A percentile compares a stretch with the other conserved stretches of the same genome.
These are phyloP conservation scores for Ornithoptera priamus DNA, from an alignment of 2,888 invertebrate genomes.

Conservation along the genomic window DNA sequence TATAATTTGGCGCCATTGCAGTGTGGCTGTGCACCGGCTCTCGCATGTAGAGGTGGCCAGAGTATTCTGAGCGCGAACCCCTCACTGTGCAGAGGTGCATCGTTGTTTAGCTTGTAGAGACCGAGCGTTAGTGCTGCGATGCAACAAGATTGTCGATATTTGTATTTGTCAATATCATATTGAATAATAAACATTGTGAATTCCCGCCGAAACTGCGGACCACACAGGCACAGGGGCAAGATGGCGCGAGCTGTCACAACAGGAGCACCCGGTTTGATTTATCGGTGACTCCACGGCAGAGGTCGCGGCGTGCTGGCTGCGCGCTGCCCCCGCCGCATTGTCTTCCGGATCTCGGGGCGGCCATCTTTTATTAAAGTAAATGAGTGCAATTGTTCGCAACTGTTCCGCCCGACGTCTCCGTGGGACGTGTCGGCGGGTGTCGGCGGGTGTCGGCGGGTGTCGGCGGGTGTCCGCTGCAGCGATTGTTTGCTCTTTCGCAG, in stretches of 20 bases:
- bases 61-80: too few species aligned
- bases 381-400: not conserved
- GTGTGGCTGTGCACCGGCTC: too few species aligned
- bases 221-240: slow-evolving; percentile 48
- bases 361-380: slow-evolving; percentile 22
- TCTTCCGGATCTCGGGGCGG: not conserved
- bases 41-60: too few species aligned
- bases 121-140: too few species aligned
- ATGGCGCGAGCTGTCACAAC: slow-evolving; percentile 45
- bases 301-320: slow-evolving; percentile 27
- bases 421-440: not conserved
- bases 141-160: too few species aligned
- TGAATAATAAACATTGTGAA: slow-evolving; percentile 5
- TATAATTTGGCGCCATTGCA: too few species aligned
- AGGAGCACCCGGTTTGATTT: slow-evolving; percentile 35
- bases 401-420: not conserved
- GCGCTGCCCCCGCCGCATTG: slow-evolving; percentile 15
- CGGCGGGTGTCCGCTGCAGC: not conserved
- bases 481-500: slow-evolving; percentile 17
- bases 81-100: too few species aligned
- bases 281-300: slow-evolving; percentile 30
- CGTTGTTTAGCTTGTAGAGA: too few species aligned
- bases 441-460: not conserved
- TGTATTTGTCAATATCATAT: too few species aligned
- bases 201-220: slow-evolving; percentile 37